A percentile compares a stretch with the other conserved stretches of the same genome.
phyloP scores from a whole-genome alignment of 2,888 invertebrate species.

The Caenorhabditis macrosperma region DNA sequence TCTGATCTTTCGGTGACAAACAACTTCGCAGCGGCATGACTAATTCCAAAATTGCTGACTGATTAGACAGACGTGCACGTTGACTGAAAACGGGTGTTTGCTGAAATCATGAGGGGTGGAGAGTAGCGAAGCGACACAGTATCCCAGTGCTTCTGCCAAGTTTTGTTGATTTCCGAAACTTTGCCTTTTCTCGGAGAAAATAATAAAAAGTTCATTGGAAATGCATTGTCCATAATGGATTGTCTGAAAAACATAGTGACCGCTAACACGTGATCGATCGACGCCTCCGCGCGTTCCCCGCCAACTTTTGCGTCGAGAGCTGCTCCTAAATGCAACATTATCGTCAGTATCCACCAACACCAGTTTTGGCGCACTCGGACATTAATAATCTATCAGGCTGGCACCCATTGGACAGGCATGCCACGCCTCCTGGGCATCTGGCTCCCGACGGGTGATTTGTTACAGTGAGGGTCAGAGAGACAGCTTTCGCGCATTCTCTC shows the following conservation, averaged over 20 bases:
- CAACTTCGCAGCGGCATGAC: no score
- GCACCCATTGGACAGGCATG: slow-evolving; percentile 11
- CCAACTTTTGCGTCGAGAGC: slow-evolving; percentile 12
- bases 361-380: slow-evolving; percentile 49
- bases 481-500: slow-evolving; percentile 33
- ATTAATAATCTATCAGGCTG: slow-evolving; percentile 57
- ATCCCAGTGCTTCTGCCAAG: not conserved
- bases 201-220: slow-evolving; percentile 26
- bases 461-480: slow-evolving; percentile 11
- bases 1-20: no score
- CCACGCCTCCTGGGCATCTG: slow-evolving; percentile 44
- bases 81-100: no score
- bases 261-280: slow-evolving; percentile 49
- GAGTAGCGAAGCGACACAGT: no score
- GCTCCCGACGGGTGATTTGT: slow-evolving; percentile 43
- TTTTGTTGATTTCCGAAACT: slow-evolving; percentile 25
- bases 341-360: slow-evolving; percentile 21
- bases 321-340: slow-evolving; percentile 52
- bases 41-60: no score
- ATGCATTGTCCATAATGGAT: slow-evolving; percentile 58
- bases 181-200: slow-evolving; percentile 8
- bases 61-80: no score
- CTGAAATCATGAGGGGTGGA: no score
- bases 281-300: not conserved
- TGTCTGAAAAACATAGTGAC: slow-evolving; percentile 47